phyloP scores from a whole-genome alignment of 2,113 vertebrate genomes.

The Lepus europaeus region DNA sequence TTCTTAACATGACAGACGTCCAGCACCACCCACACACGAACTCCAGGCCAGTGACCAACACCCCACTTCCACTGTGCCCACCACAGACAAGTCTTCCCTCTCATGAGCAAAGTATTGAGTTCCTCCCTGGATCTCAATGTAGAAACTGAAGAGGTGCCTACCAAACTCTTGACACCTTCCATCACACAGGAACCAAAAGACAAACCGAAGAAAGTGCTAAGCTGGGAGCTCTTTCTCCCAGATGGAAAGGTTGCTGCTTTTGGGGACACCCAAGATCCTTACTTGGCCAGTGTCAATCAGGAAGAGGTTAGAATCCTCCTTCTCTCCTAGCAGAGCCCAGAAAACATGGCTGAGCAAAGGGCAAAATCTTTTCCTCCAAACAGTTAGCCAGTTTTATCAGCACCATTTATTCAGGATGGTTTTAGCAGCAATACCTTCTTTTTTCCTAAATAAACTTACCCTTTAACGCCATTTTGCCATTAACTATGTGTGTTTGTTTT shows the following conservation, averaged over 20 bases:
- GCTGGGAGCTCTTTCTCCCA: background rate
- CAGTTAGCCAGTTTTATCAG: background rate
- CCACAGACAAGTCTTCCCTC: too few species aligned
- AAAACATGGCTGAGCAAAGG: background rate
- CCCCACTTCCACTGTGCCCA: background rate
- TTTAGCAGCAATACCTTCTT: background rate
- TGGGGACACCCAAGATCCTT: background rate
- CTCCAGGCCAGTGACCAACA: background rate
- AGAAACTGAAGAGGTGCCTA: background rate
- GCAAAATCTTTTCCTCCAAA: background rate
- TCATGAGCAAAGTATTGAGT: too few species aligned
- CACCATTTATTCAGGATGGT: background rate
- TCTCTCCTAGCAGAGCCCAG: background rate
- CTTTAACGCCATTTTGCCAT: too few species aligned
- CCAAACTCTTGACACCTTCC: background rate
- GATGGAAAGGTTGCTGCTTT: background rate
- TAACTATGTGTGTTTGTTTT: too few species aligned
- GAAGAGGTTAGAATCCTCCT: background rate
- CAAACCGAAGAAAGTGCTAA: background rate
- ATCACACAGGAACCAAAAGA: background rate
- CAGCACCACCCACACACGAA: background rate
- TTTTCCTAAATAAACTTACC: too few species aligned
- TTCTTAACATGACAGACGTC: background rate
- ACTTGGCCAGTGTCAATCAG: background rate
- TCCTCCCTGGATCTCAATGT: background rate